These are phyloP conservation scores for Stegastes partitus DNA, from an alignment of 2,113 vertebrate species.

Conservation along the genomic window DNA sequence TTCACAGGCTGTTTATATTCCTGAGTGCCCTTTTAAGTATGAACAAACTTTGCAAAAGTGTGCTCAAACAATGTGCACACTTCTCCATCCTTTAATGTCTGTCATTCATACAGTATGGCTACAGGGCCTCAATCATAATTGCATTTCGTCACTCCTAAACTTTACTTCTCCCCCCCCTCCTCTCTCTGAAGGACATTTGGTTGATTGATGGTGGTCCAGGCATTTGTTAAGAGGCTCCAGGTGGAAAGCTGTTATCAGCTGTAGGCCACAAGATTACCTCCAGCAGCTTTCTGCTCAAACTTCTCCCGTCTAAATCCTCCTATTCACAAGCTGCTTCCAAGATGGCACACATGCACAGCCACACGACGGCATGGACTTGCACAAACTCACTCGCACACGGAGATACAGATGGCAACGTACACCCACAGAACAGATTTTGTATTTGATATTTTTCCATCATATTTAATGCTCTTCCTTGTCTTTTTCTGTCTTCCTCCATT, in stretches of 20 bases:
- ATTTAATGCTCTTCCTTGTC: constrained; percentile 32
- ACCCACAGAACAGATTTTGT: constrained; percentile 43
- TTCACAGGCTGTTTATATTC: constrained; percentile 4
- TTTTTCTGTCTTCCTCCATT: constrained; percentile 27
- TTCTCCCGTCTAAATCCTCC: constrained; percentile 68
- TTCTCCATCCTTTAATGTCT: neutral
- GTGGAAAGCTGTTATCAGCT: constrained; percentile 79
- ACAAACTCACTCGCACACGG: constrained; percentile 8
- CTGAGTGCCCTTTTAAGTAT: neutral
- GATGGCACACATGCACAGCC: constrained; percentile 6
- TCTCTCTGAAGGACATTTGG: constrained; percentile 64
- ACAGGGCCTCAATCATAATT: neutral
- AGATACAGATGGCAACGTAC: constrained; percentile 29
- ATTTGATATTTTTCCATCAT: constrained; percentile 31
- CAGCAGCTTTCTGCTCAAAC: constrained; percentile 73
- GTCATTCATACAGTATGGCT: neutral
- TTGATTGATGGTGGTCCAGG: constrained; percentile 76
- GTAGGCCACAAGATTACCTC: constrained; percentile 76
- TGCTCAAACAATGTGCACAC: constrained; percentile 1
- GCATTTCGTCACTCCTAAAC: constrained; percentile 7
- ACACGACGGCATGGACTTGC: constrained; percentile 13
- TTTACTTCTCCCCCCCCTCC: neutral
- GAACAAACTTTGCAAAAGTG: neutral
- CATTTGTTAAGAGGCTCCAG: constrained; percentile 72
- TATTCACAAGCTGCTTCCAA: constrained; percentile 60